Evolutionary conservation across 2,888 invertebrate genomes (phyloP).

Genomic region (Notodonta dromedarius): DNA sequence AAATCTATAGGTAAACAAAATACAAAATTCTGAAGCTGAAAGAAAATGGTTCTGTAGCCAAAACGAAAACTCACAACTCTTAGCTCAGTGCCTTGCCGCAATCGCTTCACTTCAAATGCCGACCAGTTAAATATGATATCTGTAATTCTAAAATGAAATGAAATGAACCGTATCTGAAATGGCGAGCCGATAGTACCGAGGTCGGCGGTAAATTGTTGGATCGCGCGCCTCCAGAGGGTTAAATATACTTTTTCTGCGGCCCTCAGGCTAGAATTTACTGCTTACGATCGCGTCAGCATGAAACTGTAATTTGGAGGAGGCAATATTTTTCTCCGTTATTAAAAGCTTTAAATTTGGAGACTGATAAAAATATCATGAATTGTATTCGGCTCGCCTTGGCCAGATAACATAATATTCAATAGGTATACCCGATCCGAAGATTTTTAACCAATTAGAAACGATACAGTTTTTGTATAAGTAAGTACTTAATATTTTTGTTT

Average conservation of each 20-base stretch:
- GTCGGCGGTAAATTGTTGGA: slow-evolving; percentile 56
- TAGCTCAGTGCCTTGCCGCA: slow-evolving; percentile 1
- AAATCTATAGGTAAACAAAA: too few relatives aligned
- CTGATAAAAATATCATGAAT: too few relatives aligned
- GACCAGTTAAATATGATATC: background rate
- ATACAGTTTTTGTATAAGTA: too few relatives aligned
- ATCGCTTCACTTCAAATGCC: background rate
- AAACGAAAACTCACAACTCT: too few relatives aligned
- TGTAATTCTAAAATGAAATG: slow-evolving; percentile 5
- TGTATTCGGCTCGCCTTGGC: too few relatives aligned
- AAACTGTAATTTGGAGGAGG: slow-evolving; percentile 33
- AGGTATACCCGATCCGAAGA: too few relatives aligned
- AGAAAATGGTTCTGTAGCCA: too few relatives aligned
- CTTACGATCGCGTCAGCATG: slow-evolving; percentile 31
- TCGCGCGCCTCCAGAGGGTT: slow-evolving; percentile 57
- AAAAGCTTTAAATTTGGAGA: background rate
- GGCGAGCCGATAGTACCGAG: slow-evolving; percentile 44
- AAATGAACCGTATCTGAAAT: slow-evolving; percentile 36
- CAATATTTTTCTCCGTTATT: slow-evolving; percentile 11
- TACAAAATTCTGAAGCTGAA: too few relatives aligned
- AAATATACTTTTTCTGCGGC: slow-evolving; percentile 65
- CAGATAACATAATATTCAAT: too few relatives aligned
- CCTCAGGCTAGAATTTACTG: slow-evolving; percentile 62
- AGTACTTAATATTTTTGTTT: too few relatives aligned
- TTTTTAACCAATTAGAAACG: too few relatives aligned